These are phyloP conservation scores for Brachyhypopomus occidentalis DNA, from an alignment of 2,113 vertebrate genomes.

Conservation along the genomic window DNA sequence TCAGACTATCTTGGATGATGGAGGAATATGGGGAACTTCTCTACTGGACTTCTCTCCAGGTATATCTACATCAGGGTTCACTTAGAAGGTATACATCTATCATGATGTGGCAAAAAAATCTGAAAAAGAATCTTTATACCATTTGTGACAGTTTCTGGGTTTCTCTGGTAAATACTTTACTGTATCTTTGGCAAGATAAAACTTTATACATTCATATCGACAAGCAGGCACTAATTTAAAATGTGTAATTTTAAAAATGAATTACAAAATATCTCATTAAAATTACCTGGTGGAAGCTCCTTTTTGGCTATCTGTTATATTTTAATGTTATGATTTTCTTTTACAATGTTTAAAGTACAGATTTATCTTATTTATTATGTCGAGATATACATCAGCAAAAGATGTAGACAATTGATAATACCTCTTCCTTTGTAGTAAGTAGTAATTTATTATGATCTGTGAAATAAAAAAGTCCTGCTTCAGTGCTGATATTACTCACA, in stretches of 20 bases:
- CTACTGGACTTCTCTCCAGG: too few relatives aligned
- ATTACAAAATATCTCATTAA: not conserved
- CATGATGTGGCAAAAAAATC: too few relatives aligned
- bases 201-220: not conserved
- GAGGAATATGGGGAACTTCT: too few relatives aligned
- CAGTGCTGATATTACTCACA: not conserved
- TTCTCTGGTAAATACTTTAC: too few relatives aligned
- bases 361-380: conserved; percentile 1
- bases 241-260: not conserved
- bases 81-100: too few relatives aligned
- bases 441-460: not conserved
- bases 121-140: too few relatives aligned
- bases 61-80: too few relatives aligned
- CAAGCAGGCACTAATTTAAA: not conserved
- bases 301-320: not conserved
- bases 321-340: not conserved
- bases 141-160: too few relatives aligned
- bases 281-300: not conserved
- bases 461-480: not conserved
- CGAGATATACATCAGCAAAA: not conserved
- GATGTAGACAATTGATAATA: not conserved
- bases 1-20: too few relatives aligned
- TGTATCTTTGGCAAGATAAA: not conserved
- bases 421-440: not conserved
- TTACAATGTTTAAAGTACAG: not conserved